Conservation (phyloP, 2,888 invertebrate species). For the Eulithis prunata region DNA sequence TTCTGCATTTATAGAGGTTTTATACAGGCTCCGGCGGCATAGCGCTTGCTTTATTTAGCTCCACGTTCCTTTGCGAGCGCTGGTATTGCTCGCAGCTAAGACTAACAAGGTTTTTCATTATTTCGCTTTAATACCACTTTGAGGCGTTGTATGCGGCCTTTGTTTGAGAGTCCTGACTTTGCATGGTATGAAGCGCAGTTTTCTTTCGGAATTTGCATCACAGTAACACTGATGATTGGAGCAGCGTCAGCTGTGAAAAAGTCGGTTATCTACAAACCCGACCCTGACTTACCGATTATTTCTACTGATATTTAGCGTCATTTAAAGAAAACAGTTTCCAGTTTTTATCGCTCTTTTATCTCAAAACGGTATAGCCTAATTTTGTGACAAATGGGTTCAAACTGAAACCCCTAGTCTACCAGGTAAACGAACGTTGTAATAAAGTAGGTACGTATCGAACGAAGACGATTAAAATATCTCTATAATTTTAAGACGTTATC, state of each 20-base stretch:
- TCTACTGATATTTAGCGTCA: too few species aligned
- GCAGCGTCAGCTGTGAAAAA: too few species aligned
- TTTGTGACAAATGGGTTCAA: too few species aligned
- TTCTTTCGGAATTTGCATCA: conserved; percentile 26
- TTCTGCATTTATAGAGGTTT: conserved; percentile 30
- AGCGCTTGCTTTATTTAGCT: conserved; percentile 72
- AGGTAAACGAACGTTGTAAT: too few species aligned
- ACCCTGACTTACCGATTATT: too few species aligned
- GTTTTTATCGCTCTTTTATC: too few species aligned
- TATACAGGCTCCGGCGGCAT: conserved; percentile 42
- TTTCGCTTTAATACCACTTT: conserved; percentile 79
- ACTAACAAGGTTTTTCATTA: conserved; percentile 83
- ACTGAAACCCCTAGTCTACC: too few species aligned
- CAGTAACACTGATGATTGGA: too few species aligned
- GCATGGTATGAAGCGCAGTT: conserved; percentile 29
- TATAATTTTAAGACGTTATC: not conserved
- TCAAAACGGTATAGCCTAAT: too few species aligned
- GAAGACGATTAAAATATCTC: too few species aligned
- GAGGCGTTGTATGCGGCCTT: conserved; percentile 61
- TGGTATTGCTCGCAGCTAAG: conserved; percentile 74
- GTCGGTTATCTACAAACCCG: not conserved
- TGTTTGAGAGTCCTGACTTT: conserved; percentile 47
- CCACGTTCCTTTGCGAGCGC: conserved; percentile 71
- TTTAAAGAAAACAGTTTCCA: too few species aligned
- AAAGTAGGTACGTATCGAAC: too few species aligned